Percentiles rank a stretch among this genome's conserved stretches.
Conservation (phyloP, 1,140 invertebrate genomes). For the Laupala kohalensis region DNA sequence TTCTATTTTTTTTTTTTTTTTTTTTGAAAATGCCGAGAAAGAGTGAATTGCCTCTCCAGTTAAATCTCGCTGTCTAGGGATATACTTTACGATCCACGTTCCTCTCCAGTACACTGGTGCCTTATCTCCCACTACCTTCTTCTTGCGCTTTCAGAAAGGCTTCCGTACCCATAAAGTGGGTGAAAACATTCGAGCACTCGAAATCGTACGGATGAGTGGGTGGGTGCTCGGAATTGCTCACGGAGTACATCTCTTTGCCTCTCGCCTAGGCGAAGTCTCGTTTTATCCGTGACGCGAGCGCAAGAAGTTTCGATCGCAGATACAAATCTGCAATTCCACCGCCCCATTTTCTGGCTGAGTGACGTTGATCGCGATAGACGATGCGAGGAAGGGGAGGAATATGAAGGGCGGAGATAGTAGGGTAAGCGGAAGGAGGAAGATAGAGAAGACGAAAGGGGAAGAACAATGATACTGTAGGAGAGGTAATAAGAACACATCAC, state of each 20-base stretch:
- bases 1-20: too few relatives aligned
- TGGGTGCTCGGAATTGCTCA: neutral
- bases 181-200: neutral
- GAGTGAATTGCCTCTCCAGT: neutral
- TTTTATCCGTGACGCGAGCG: neutral
- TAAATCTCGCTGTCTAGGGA: neutral
- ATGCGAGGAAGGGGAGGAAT: neutral
- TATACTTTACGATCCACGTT: neutral
- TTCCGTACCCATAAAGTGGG: neutral
- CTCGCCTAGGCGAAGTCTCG: neutral
- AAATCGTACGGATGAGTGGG: too few relatives aligned
- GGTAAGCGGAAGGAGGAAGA: too few relatives aligned
- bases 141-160: neutral
- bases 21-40: neutral
- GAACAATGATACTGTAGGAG: too few relatives aligned
- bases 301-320: neutral
- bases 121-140: neutral
- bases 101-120: neutral
- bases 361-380: neutral
- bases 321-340: neutral
- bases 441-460: too few relatives aligned
- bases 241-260: neutral
- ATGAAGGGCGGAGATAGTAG: too few relatives aligned
- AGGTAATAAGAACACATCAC: too few relatives aligned
- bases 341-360: neutral